Conservation (phyloP, 2,797 vertebrate genomes). For the Myripristis jacobus region DNA sequence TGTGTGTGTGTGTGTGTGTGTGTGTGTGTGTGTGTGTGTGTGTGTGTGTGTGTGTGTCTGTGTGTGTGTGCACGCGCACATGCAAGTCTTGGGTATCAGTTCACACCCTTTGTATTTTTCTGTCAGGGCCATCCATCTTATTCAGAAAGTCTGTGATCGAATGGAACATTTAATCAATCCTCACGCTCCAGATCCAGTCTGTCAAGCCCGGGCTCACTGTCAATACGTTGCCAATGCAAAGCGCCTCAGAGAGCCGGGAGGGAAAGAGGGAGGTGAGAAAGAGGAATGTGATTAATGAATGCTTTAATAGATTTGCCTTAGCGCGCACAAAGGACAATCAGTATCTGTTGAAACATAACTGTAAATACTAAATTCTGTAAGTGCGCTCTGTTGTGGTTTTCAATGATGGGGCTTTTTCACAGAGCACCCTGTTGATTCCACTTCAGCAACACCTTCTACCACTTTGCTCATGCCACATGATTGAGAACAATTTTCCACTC, state of each 20-base stretch:
- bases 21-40: not conserved
- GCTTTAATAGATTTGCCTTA: slow-evolving; percentile 39
- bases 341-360: not conserved
- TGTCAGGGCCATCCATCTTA: slow-evolving; percentile 75
- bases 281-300: slow-evolving; percentile 55
- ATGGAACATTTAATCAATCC: slow-evolving; percentile 74
- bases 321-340: slow-evolving; percentile 20
- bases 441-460: not conserved
- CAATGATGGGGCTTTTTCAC: too few relatives aligned
- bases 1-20: slow-evolving; percentile 3
- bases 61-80: not conserved
- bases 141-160: slow-evolving; percentile 68
- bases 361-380: not conserved
- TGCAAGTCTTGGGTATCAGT: slow-evolving; percentile 56
- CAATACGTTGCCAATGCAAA: slow-evolving; percentile 63
- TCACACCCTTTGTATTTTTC: slow-evolving; percentile 49
- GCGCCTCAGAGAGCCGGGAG: slow-evolving; percentile 33
- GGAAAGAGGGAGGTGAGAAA: slow-evolving; percentile 36
- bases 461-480: not conserved
- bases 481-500: not conserved
- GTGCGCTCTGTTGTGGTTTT: too few relatives aligned
- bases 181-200: slow-evolving; percentile 56
- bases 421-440: not conserved
- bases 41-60: slow-evolving; percentile 2
- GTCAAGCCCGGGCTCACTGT: slow-evolving; percentile 60